phyloP scores from a whole-genome alignment of 2,797 vertebrate genomes.

The Malacoctenus gilli region DNA sequence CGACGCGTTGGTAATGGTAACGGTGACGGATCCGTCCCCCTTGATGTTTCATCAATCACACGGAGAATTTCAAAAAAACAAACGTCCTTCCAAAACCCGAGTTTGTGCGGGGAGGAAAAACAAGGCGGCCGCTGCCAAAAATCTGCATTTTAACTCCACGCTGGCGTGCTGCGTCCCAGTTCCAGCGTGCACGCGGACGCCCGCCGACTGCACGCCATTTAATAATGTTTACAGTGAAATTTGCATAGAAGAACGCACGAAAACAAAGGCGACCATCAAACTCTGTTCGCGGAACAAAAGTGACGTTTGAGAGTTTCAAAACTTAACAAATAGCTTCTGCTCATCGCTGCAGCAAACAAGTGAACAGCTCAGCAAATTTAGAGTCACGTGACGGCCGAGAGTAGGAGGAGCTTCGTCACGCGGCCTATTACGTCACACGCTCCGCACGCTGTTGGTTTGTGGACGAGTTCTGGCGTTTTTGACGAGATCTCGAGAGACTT shows the following conservation, averaged over 20 bases:
- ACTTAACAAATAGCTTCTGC: not conserved
- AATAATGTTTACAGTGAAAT: not conserved
- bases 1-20: slow-evolving; percentile 54
- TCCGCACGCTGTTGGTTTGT: too few relatives aligned
- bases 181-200: not conserved
- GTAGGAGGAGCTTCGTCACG: too few relatives aligned
- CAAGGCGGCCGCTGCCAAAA: slow-evolving; percentile 14
- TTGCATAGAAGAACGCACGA: not conserved
- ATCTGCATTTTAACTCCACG: slow-evolving; percentile 16
- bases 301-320: not conserved
- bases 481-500: too few relatives aligned
- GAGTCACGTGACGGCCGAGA: too few relatives aligned
- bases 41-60: slow-evolving; percentile 59
- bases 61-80: slow-evolving; percentile 32
- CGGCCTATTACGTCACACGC: too few relatives aligned
- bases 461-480: too few relatives aligned
- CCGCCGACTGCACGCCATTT: not conserved
- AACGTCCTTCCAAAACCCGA: slow-evolving; percentile 45
- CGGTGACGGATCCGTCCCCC: slow-evolving; percentile 46
- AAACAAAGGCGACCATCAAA: not conserved
- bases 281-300: not conserved
- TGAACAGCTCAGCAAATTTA: too few relatives aligned
- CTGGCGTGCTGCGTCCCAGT: slow-evolving; percentile 9
- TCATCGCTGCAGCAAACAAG: not conserved
- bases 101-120: slow-evolving; percentile 27